Percentiles rank a stretch among this genome's conserved stretches.
These are phyloP conservation scores for Nothocercus nigrocapillus DNA, from an alignment of 2,113 vertebrate species.

Conservation along the genomic window DNA sequence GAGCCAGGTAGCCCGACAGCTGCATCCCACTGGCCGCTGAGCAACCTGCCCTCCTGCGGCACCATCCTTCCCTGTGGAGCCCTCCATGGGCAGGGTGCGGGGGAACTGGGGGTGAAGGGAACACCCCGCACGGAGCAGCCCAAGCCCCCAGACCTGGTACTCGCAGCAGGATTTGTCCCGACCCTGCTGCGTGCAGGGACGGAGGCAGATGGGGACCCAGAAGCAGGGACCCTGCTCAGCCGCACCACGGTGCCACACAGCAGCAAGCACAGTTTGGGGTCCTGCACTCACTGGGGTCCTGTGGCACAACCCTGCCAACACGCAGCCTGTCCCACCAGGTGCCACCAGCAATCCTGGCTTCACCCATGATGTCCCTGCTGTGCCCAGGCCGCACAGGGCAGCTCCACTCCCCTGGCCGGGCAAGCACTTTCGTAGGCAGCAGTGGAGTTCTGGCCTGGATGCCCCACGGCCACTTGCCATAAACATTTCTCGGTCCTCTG, in stretches of 20 bases:
- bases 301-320: background rate
- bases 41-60: too few species aligned
- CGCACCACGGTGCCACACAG: background rate
- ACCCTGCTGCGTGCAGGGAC: accelerated
- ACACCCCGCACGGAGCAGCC: background rate
- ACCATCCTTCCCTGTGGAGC: too few species aligned
- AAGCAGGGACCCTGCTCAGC: background rate
- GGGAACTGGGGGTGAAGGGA: too few species aligned
- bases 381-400: background rate
- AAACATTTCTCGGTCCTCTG: background rate
- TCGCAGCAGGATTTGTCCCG: background rate
- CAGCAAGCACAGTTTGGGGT: accelerated
- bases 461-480: background rate
- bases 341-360: background rate
- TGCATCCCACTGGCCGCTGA: too few species aligned
- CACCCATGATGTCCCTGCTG: background rate
- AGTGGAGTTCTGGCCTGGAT: background rate
- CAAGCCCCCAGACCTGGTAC: background rate
- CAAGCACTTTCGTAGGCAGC: background rate
- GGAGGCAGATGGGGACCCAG: accelerated
- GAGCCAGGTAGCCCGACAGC: too few species aligned
- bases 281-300: background rate
- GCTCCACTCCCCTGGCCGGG: background rate
- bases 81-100: too few species aligned
- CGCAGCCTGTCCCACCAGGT: accelerated